Percentiles rank a stretch among this genome's conserved stretches.
These are phyloP conservation scores for Fistularia commersonii DNA, from an alignment of 2,797 vertebrate genomes.

Conservation along the genomic window DNA sequence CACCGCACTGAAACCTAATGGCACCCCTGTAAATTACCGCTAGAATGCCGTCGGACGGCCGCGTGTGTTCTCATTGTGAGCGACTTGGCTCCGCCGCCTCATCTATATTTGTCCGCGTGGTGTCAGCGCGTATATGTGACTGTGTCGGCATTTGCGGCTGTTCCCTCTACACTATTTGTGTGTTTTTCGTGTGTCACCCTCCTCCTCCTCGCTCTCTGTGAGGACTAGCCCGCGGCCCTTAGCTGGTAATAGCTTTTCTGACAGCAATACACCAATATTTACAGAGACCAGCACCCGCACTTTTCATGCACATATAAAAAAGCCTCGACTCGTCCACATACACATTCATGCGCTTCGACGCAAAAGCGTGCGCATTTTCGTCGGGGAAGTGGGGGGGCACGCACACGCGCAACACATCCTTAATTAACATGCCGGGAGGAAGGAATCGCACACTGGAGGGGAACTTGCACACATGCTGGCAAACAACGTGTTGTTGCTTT, in stretches of 20 bases:
- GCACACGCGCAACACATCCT: constrained; percentile 21
- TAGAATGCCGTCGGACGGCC: constrained; percentile 55
- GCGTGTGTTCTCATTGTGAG: constrained; percentile 67
- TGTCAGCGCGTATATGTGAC: constrained; percentile 17
- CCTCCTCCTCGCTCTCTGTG: constrained; percentile 57
- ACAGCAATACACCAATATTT: constrained; percentile 81
- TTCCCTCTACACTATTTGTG: constrained; percentile 20
- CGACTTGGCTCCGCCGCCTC: constrained; percentile 36
- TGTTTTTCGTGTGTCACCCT: constrained; percentile 24
- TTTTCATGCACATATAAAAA: constrained; percentile 58
- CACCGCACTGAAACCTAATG: constrained; percentile 62
- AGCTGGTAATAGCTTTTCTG: constrained; percentile 80
- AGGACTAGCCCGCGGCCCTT: constrained; percentile 70
- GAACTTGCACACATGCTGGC: constrained; percentile 37
- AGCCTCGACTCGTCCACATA: constrained; percentile 39
- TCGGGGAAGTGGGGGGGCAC: constrained; percentile 1
- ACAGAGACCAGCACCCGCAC: constrained; percentile 67
- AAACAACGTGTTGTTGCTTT: constrained; percentile 61
- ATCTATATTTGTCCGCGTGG: constrained; percentile 52
- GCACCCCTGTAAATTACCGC: constrained; percentile 67
- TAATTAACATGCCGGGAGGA: constrained; percentile 66
- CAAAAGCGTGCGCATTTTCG: neutral
- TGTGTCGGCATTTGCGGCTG: constrained; percentile 36
- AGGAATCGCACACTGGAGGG: constrained; percentile 46
- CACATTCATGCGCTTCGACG: neutral